Percentiles rank a stretch among this genome's conserved stretches.
phyloP scores from a whole-genome alignment of 2,113 vertebrate genomes.

The Vulpes lagopus region DNA sequence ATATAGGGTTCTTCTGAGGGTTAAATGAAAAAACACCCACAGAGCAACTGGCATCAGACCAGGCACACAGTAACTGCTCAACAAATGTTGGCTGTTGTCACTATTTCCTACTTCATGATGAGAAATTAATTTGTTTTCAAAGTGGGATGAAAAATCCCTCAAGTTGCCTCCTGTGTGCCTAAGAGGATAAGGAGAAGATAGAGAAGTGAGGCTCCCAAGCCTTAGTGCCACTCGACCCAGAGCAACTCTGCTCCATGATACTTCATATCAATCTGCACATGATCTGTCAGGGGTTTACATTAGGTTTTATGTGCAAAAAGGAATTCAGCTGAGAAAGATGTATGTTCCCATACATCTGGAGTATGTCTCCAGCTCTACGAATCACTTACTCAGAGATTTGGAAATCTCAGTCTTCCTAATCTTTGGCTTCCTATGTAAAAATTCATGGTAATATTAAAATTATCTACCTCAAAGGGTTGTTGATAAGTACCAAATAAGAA shows the following conservation, averaged over 20 bases:
- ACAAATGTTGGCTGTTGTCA: neutral
- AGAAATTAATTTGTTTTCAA: slow-evolving; percentile 23
- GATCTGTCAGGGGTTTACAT: neutral
- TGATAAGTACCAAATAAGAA: neutral
- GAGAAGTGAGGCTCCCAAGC: neutral
- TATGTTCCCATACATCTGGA: neutral
- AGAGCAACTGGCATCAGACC: neutral
- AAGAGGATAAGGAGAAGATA: neutral
- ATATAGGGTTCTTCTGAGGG: neutral
- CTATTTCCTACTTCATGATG: neutral
- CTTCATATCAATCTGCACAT: no score
- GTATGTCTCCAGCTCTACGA: neutral
- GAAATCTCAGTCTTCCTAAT: neutral
- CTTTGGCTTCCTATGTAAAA: neutral
- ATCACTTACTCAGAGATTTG: neutral
- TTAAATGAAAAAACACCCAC: neutral
- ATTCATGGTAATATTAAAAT: slow-evolving; percentile 7
- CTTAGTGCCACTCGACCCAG: neutral
- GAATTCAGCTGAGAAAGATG: neutral
- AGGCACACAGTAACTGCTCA: neutral
- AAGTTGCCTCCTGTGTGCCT: neutral
- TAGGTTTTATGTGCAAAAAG: neutral
- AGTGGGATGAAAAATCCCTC: neutral
- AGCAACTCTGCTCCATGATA: neutral
- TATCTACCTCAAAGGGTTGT: neutral